Conservation (phyloP, 2,797 vertebrate genomes). For the Pogoniulus pusillus region DNA sequence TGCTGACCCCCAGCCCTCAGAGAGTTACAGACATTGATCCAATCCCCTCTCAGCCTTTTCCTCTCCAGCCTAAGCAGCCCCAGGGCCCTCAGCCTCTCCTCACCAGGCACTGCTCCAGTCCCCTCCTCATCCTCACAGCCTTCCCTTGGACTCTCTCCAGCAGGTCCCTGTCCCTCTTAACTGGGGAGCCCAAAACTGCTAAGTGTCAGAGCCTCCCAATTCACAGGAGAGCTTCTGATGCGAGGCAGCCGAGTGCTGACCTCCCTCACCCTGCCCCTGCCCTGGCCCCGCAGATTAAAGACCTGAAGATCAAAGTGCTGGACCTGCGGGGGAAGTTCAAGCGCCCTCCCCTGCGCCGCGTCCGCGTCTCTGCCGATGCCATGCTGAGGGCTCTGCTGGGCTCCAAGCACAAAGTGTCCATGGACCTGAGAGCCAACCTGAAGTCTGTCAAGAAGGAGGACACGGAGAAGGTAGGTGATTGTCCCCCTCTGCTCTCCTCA, state of each 20-base stretch:
- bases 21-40: too few relatives aligned
- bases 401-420: conserved; percentile 97
- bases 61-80: too few relatives aligned
- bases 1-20: too few relatives aligned
- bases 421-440: conserved; percentile 95
- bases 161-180: too few relatives aligned
- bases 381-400: conserved; percentile 95
- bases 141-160: too few relatives aligned
- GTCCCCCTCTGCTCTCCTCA: too few relatives aligned
- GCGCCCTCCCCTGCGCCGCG: conserved; percentile 87
- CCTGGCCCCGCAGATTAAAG: conserved; percentile 86
- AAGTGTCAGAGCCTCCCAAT: neutral
- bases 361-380: conserved; percentile 93
- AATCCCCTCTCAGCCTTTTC: too few relatives aligned
- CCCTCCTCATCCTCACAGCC: too few relatives aligned
- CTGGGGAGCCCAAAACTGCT: too few relatives aligned
- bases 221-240: neutral
- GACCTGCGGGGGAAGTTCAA: conserved; percentile 97
- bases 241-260: neutral
- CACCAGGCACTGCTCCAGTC: too few relatives aligned
- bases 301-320: conserved; percentile 93
- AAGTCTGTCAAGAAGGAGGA: conserved; percentile 99
- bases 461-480: conserved; percentile 83
- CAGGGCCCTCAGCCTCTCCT: too few relatives aligned
- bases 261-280: neutral